phyloP scores from a whole-genome alignment of 2,113 vertebrate species.

The Sapayoa aenigma region DNA sequence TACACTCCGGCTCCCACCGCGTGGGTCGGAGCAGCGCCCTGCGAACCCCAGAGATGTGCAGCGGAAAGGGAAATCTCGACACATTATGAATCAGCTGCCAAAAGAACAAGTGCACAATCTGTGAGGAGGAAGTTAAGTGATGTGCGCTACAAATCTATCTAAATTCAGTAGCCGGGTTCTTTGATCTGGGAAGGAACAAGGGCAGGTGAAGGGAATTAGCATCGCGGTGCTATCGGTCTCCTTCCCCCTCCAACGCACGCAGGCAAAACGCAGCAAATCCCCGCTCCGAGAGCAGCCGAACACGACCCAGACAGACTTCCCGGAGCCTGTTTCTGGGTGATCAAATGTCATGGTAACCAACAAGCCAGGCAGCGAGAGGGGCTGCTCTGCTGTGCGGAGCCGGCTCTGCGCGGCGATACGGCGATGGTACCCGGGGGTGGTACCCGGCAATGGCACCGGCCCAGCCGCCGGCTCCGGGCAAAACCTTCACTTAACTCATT shows the following conservation, averaged over 20 bases:
- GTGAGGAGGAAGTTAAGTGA: background rate
- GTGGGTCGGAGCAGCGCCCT: fast-evolving
- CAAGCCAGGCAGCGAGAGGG: background rate
- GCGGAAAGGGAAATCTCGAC: background rate
- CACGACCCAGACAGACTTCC: background rate
- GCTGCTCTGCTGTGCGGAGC: background rate
- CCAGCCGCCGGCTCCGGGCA: background rate
- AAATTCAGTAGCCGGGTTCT: background rate
- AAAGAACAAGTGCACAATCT: background rate
- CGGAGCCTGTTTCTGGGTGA: background rate
- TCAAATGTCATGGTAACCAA: slow-evolving; percentile 53
- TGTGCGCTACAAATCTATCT: background rate
- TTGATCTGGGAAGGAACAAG: background rate
- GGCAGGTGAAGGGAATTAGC: background rate
- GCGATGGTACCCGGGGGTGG: background rate
- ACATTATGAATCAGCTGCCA: background rate
- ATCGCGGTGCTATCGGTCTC: fast-evolving
- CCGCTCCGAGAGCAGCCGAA: background rate
- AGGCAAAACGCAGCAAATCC: background rate
- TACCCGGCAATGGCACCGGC: background rate
- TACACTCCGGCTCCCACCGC: background rate
- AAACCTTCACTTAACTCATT: background rate
- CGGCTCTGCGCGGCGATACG: background rate
- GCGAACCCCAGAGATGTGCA: background rate
- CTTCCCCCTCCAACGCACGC: fast-evolving